These are phyloP conservation scores for Cotesia congregata DNA, from an alignment of 2,888 invertebrate genomes.

Conservation along the genomic window DNA sequence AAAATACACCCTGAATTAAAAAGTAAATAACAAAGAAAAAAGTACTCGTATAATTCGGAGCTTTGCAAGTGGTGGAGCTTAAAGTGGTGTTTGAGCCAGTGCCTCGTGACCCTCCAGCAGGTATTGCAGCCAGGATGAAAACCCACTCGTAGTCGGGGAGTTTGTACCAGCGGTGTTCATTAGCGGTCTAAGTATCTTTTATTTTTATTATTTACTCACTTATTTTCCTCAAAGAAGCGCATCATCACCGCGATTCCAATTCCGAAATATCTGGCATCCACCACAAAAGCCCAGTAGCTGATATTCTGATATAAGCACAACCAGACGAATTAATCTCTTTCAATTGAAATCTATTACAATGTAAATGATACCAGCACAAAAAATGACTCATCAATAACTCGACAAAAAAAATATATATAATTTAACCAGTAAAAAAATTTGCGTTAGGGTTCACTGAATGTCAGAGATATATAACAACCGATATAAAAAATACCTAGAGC, in stretches of 20 bases:
- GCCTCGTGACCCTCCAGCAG: not conserved
- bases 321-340: not conserved
- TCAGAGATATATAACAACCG: not conserved
- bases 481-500: not conserved
- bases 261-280: too few relatives aligned
- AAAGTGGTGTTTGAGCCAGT: conserved; percentile 25
- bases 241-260: not conserved
- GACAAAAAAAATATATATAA: not conserved
- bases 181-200: conserved; percentile 63
- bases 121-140: conserved; percentile 47
- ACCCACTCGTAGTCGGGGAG: conserved; percentile 60
- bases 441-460: not conserved
- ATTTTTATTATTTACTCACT: conserved; percentile 17
- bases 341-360: not conserved
- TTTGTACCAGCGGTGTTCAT: conserved; percentile 61
- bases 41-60: conserved; percentile 17
- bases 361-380: not conserved
- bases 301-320: not conserved
- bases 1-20: not conserved
- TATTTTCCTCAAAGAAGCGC: not conserved
- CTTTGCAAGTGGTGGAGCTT: conserved; percentile 20
- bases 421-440: not conserved
- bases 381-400: not conserved
- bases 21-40: conserved; percentile 1
- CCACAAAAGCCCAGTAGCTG: too few relatives aligned